phyloP scores from a whole-genome alignment of 2,797 vertebrate genomes.

The Diplodus puntazzo region DNA sequence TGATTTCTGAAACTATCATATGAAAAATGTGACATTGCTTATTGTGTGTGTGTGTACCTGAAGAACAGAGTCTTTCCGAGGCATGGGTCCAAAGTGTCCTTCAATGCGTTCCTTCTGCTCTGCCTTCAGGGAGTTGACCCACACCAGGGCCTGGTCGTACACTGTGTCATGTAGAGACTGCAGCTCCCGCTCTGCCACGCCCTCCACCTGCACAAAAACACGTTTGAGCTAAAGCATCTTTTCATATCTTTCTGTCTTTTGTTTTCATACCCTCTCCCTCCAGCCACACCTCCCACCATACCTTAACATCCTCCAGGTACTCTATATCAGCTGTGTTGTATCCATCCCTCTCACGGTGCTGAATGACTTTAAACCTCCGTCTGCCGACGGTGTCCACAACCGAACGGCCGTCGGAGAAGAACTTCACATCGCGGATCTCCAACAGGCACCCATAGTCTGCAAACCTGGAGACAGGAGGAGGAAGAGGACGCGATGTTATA shows the following conservation, averaged over 20 bases:
- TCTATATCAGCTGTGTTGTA: constrained; percentile 95
- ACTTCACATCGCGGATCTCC: constrained; percentile 91
- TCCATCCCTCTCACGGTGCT: constrained; percentile 91
- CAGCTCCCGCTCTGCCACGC: constrained; percentile 89
- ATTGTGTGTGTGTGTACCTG: constrained; percentile 82
- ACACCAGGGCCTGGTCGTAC: constrained; percentile 91
- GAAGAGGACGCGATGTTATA: background rate
- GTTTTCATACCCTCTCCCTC: background rate
- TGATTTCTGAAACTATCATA: no score
- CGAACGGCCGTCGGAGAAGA: constrained; percentile 94
- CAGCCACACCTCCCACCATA: constrained; percentile 52
- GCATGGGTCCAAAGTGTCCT: constrained; percentile 94
- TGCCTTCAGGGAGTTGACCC: constrained; percentile 92
- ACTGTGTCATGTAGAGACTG: constrained; percentile 88
- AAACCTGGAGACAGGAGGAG: constrained; percentile 75
- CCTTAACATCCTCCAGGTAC: constrained; percentile 93
- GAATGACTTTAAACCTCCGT: constrained; percentile 90
- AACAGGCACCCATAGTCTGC: constrained; percentile 93
- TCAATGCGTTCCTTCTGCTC: constrained; percentile 93
- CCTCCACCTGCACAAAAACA: constrained; percentile 86
- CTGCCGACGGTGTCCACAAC: constrained; percentile 91
- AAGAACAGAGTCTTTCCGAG: constrained; percentile 89
- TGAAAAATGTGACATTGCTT: background rate
- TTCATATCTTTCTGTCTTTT: background rate
- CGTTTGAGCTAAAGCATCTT: background rate